Percentiles rank a stretch among this genome's conserved stretches.
Evolutionary conservation across 2,113 vertebrate genomes (phyloP).

Genomic region (Hippopotamus amphibius): DNA sequence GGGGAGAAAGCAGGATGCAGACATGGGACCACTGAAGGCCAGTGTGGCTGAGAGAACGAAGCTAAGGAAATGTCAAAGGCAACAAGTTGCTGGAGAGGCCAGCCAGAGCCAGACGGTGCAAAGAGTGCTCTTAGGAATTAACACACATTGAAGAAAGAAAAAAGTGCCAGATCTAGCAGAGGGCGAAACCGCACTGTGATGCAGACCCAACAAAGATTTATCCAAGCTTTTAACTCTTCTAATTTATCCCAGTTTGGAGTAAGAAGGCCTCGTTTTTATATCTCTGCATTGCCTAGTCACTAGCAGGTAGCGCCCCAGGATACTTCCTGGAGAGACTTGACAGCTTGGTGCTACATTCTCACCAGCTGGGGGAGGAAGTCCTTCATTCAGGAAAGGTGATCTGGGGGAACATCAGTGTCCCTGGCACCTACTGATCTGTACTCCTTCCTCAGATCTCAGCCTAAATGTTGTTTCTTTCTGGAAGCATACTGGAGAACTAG

Average conservation of each 20-base stretch:
- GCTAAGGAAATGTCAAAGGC: background rate
- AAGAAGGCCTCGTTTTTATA: background rate
- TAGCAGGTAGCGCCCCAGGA: background rate
- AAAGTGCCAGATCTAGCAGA: background rate
- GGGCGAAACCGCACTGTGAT: background rate
- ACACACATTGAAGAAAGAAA: background rate
- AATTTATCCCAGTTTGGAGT: background rate
- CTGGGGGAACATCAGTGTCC: background rate
- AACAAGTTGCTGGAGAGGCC: background rate
- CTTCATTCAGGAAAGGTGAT: background rate
- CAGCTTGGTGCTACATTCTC: background rate
- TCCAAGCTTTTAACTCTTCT: background rate
- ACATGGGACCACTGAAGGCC: background rate
- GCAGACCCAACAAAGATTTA: background rate
- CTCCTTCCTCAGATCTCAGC: background rate
- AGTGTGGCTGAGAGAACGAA: background rate
- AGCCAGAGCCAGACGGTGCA: background rate
- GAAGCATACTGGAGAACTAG: background rate
- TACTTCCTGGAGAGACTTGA: background rate
- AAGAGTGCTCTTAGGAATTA: background rate
- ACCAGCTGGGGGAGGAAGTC: background rate
- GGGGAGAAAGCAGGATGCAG: background rate
- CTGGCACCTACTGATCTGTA: background rate
- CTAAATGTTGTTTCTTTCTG: background rate
- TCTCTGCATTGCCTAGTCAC: background rate